Evolutionary conservation across 2,113 vertebrate species (phyloP).

Genomic region (Cichladusa arquata): DNA sequence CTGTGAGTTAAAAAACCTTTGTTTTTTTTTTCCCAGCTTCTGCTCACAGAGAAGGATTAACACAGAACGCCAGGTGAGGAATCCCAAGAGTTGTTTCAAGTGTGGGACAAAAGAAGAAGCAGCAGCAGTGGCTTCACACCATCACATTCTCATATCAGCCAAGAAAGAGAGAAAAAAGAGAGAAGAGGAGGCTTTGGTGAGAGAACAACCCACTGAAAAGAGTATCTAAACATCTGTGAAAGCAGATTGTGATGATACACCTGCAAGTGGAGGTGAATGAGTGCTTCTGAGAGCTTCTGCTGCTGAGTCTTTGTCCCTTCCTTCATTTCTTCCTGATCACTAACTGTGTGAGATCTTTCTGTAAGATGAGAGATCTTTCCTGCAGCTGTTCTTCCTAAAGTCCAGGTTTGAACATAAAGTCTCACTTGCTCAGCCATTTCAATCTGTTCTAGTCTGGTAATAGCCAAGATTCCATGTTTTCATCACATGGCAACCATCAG

Average conservation of each 20-base stretch:
- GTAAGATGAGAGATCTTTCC: slow-evolving; percentile 25
- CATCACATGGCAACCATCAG: neutral
- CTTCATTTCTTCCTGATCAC: neutral
- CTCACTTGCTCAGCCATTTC: slow-evolving; percentile 8
- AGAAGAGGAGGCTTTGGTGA: slow-evolving; percentile 25
- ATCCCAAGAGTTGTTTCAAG: neutral
- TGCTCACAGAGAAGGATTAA: slow-evolving; percentile 41
- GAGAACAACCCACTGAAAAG: neutral
- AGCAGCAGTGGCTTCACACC: slow-evolving; percentile 2
- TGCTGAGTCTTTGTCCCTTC: neutral
- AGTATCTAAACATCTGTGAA: neutral
- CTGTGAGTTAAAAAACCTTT: neutral
- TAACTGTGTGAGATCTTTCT: neutral
- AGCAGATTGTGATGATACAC: neutral
- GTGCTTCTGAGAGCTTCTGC: neutral
- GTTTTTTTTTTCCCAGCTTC: slow-evolving; percentile 58
- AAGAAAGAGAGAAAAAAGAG: neutral
- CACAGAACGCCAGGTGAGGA: slow-evolving; percentile 5
- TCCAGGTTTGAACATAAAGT: neutral
- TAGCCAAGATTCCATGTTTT: neutral
- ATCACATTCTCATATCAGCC: neutral
- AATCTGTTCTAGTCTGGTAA: neutral
- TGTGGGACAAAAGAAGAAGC: neutral
- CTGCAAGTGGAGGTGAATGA: neutral
- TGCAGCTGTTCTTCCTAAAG: slow-evolving; percentile 51